Base-by-base conservation (phyloP, 1,140 invertebrate species). In the Stegodyphus dumicola region DNA sequence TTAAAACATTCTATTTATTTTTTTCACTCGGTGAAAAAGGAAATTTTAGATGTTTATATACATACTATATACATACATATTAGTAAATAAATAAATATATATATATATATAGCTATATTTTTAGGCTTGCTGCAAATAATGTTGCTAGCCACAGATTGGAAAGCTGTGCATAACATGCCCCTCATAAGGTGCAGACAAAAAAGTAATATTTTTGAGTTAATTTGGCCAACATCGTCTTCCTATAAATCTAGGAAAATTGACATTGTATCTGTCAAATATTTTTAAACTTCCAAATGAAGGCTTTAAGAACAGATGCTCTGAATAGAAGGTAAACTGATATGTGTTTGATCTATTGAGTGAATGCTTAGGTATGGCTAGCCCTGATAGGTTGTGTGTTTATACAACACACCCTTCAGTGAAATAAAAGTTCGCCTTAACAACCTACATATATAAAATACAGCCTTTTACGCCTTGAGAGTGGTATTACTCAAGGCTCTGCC, bases 161-260 rank as follows among this genome's bases (percentile, higher is more conserved):
- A 81, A 83, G 17, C 48, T 18, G 48, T 18, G n/a, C 15, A 54
- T 48, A 67, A 67, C 17, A 17, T 67, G 17, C 56, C 51, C 9
- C 51, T 15, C 13, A 9, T 7, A 65, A 64, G 17, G 56, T 77
- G 18, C 51, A 65, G 65, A 9, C 49, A 69, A 60, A 76, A 73
- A 60, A 74, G 64, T 85, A 85, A 76, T 33, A 33, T 33, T 33
- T 85, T 85, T 70, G 33, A 74, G 48, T 85, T 85, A 10, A 85
- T 85, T 76, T 85, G 73, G 81, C 81, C 81, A 85, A 85, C 51
- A 52, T 76, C 65, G 81, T 85, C 81, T 85, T 85, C 81, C 81
- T 85, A 60, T 52, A 76, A 56, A 77, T 85, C 51, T 71, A 83
- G 80, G 69, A 75, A 60, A 83, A 33, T 75, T 56, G 71, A 75